Evolutionary conservation across 1,140 invertebrate genomes (phyloP).

Genomic region (Papilio polyxenes): DNA sequence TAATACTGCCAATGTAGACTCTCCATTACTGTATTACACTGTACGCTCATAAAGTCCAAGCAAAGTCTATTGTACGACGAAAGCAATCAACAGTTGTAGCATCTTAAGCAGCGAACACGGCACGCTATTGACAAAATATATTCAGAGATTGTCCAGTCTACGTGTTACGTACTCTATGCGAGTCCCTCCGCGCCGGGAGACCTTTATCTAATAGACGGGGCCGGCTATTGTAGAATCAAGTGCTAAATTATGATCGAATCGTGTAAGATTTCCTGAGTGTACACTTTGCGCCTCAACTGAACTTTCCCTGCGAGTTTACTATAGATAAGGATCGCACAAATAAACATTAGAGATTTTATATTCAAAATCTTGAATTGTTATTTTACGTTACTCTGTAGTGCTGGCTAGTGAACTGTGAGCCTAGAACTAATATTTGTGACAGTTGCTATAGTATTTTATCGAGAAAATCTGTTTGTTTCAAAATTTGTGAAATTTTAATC

Average conservation of each 20-base stretch:
- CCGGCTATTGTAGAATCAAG: conserved; percentile 64
- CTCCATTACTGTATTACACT: conserved; percentile 19
- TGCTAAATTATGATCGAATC: conserved; percentile 70
- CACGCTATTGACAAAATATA: conserved; percentile 51
- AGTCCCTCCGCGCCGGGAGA: conserved; percentile 44
- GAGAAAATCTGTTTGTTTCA: too few relatives aligned
- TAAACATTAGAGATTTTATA: conserved; percentile 64
- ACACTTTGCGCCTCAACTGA: conserved; percentile 47
- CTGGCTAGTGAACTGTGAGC: neutral
- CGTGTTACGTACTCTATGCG: conserved; percentile 44
- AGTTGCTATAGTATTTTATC: too few relatives aligned
- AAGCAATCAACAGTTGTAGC: conserved; percentile 48
- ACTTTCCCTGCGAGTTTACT: conserved; percentile 52
- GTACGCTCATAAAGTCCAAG: conserved; percentile 14
- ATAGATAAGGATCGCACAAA: conserved; percentile 59
- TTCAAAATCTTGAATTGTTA: conserved; percentile 55
- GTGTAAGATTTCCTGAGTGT: conserved; percentile 58
- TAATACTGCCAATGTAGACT: neutral
- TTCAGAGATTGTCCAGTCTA: conserved; percentile 45
- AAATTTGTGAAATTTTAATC: too few relatives aligned
- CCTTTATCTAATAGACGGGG: conserved; percentile 62
- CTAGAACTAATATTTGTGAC: too few relatives aligned
- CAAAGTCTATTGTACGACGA: conserved; percentile 45
- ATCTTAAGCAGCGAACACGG: conserved; percentile 43
- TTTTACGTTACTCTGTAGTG: conserved; percentile 53